Conservation (phyloP, 1,140 invertebrate genomes). For the Drosophila orosa region DNA sequence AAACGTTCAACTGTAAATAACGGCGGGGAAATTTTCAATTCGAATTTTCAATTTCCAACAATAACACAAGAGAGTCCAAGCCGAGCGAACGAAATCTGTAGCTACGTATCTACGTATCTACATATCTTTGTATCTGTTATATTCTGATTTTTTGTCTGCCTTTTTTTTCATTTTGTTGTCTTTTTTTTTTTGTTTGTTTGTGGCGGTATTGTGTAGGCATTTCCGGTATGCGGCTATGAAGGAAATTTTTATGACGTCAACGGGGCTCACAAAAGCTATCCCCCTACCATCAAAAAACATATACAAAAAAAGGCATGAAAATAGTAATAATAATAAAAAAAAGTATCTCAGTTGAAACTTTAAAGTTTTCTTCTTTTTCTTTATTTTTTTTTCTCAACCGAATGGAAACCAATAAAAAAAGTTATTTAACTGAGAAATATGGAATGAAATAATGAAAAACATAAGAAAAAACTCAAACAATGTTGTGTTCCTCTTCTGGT, state of each 20-base stretch:
- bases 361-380: constrained; percentile 46
- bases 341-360: constrained; percentile 28
- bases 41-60: constrained; percentile 55
- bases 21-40: constrained; percentile 47
- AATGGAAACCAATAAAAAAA: constrained; percentile 56
- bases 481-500: constrained; percentile 14
- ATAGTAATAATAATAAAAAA: constrained; percentile 49
- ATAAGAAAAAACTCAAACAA: constrained; percentile 19
- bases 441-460: constrained; percentile 21
- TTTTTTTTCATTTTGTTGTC: constrained; percentile 9
- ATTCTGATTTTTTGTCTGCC: constrained; percentile 37
- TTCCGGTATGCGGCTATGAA: constrained; percentile 62
- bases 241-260: constrained; percentile 79
- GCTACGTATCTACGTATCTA: constrained; percentile 16
- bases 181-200: constrained; percentile 24
- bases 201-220: constrained; percentile 61
- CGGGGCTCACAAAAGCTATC: constrained; percentile 38
- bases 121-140: constrained; percentile 35
- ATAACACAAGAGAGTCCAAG: constrained; percentile 28
- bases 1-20: constrained; percentile 58
- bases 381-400: constrained; percentile 15
- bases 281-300: constrained; percentile 14
- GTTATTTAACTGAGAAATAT: constrained; percentile 19
- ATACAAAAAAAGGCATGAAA: constrained; percentile 19
- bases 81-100: constrained; percentile 24